A percentile compares a stretch with the other conserved stretches of the same genome.
Evolutionary conservation across 2,888 invertebrate species (phyloP).

Genomic region (Caenorhabditis plicata): DNA sequence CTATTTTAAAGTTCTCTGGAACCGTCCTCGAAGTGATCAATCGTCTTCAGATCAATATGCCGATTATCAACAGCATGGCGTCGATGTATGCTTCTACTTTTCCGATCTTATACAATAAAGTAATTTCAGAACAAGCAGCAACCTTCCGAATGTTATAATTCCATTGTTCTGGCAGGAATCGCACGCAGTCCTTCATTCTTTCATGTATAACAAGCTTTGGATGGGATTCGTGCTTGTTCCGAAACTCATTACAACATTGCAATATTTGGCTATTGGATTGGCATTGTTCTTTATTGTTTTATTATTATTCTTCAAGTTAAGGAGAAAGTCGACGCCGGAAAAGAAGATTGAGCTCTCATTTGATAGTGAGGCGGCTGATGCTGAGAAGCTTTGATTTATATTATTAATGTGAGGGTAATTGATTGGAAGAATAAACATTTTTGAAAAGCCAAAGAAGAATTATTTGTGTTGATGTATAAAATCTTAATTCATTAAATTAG

Average conservation of each 20-base stretch:
- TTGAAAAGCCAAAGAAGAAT: no score
- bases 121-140: conserved; percentile 42
- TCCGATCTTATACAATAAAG: neutral
- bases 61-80: conserved; percentile 35
- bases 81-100: conserved; percentile 35
- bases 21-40: conserved; percentile 38
- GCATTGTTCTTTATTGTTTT: conserved; percentile 27
- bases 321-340: conserved; percentile 4
- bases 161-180: conserved; percentile 52
- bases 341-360: no score
- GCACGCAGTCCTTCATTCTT: conserved; percentile 29
- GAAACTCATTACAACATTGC: conserved; percentile 30
- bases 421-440: no score
- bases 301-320: conserved; percentile 15
- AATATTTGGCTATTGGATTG: conserved; percentile 31
- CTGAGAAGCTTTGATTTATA: no score
- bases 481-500: no score
- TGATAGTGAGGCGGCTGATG: no score
- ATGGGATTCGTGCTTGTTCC: conserved; percentile 47
- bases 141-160: conserved; percentile 45
- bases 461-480: no score
- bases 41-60: conserved; percentile 52
- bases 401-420: no score
- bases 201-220: conserved; percentile 38
- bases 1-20: conserved; percentile 50